Evolutionary conservation across 2,113 vertebrate genomes (phyloP), one percentile per base, ranked within the genome.

Genomic region (Triplophysa tibetana): DNA sequence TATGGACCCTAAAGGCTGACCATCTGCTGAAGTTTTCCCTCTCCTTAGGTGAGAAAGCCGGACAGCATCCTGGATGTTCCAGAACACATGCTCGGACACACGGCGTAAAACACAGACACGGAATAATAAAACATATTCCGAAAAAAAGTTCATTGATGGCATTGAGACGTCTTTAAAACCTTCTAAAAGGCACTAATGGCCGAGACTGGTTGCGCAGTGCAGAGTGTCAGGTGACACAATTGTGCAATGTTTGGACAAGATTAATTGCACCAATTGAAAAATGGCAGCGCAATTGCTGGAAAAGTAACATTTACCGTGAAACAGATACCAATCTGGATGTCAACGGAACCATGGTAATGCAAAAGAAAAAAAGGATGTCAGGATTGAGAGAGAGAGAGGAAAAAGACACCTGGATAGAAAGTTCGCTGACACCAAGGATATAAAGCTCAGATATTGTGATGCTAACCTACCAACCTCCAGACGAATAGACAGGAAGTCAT

Each of bases 41-140:
- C 88, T 92, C 88, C 90, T 91, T 88, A 93, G 92, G 92, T 93
- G 90, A 90, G 85, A 89, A 89, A 89, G 87, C 81, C 85, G 87
- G 89, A 90, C 84, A 85, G 81, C 87, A 87, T 90, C 90, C 90
- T 91, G 90, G 83, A 89, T 87, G 79, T 87, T 87, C 85, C 83
- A 85, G 74, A 64, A 52, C 70, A 81, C 75, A 69, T 77, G 65
- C 17, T 33, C 23, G 69, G 48, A n/a, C 24, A 61, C 75, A 62
- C 29, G 24, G 62, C 16, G 29, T 14, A 21, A 6, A 66, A 52
- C 24, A 38, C 54, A 41, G 14, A 56, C 54, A 43, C 52, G 65
- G 11, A 52, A 26, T 19, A 48, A 43, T 48, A 2, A 48, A 16
- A 41, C 3, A 8, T 3, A 48, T 14, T 14, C 17, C 3, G 1